phyloP scores from a whole-genome alignment of 2,888 invertebrate genomes.

The Deroplatys truncata region DNA sequence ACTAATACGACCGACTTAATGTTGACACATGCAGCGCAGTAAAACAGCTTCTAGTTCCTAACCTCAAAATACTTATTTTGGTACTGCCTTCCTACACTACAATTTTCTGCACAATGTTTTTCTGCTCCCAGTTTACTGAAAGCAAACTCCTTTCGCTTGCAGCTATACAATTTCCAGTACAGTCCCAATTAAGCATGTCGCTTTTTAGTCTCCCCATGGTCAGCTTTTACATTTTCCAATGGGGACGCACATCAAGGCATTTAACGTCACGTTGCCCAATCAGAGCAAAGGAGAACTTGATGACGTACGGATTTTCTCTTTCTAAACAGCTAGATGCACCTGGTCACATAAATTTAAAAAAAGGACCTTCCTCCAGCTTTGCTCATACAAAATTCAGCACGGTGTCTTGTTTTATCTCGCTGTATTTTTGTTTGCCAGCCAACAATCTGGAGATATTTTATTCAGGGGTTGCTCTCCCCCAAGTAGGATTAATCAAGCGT shows the following conservation, averaged over 20 bases:
- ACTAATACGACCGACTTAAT: no score
- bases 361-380: neutral
- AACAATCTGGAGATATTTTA: neutral
- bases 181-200: no score
- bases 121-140: no score
- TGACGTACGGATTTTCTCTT: neutral
- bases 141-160: no score
- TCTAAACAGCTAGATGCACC: neutral
- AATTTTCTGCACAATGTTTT: no score
- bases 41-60: no score
- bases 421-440: neutral
- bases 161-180: no score
- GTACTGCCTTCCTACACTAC: no score
- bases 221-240: neutral
- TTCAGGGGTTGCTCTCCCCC: neutral
- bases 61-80: no score
- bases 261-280: neutral
- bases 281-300: neutral
- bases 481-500: neutral
- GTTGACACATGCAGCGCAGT: no score
- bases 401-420: neutral
- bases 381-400: neutral
- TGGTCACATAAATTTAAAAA: neutral
- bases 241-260: neutral
- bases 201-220: no score